These are phyloP conservation scores for Eupeodes latifasciatus DNA, from an alignment of 2,888 invertebrate genomes.

Conservation along the genomic window DNA sequence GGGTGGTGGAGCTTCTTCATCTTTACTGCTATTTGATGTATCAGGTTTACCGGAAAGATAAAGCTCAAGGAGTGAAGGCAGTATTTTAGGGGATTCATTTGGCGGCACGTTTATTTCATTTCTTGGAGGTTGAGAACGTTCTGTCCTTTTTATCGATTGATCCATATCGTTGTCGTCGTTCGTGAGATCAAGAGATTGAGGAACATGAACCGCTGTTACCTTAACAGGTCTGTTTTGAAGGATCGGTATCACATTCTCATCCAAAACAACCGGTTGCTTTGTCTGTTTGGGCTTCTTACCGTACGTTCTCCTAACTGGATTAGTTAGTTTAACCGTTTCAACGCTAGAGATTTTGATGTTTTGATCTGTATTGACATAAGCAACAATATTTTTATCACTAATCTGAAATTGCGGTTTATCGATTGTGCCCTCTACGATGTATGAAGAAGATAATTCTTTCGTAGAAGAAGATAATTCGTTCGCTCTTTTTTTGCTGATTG, in stretches of 20 bases:
- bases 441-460: no score
- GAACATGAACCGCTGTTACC: not conserved
- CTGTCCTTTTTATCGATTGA: not conserved
- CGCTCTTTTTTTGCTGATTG: not conserved
- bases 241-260: not conserved
- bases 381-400: not conserved
- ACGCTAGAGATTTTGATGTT: not conserved
- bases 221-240: conserved; percentile 9
- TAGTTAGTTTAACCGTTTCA: not conserved
- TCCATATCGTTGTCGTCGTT: not conserved
- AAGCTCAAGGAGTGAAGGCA: no score
- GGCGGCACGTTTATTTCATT: not conserved
- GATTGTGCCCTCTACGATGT: not conserved
- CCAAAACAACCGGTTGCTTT: not conserved
- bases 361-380: not conserved
- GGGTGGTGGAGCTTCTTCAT: not conserved
- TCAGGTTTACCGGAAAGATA: not conserved
- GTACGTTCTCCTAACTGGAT: not conserved
- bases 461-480: no score
- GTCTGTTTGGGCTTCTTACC: not conserved
- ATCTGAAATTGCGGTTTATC: not conserved
- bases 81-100: not conserved
- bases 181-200: not conserved
- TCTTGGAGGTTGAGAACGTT: no score
- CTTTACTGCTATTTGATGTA: no score